phyloP scores from a whole-genome alignment of 2,888 invertebrate species.

The Polymixis lichenea region DNA sequence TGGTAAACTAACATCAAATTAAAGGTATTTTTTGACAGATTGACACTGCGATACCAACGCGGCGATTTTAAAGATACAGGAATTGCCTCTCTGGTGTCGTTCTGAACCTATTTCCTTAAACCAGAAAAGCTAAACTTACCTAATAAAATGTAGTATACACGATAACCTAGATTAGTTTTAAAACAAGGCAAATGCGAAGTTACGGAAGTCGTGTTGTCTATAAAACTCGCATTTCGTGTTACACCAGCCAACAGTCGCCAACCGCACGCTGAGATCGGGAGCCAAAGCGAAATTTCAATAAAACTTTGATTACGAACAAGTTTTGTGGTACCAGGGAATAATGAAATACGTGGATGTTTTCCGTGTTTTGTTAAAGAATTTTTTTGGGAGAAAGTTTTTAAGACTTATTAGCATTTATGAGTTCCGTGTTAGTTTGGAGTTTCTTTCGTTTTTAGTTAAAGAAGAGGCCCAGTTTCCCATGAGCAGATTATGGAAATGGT shows the following conservation, averaged over 20 bases:
- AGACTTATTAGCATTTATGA: slow-evolving; percentile 39
- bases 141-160: slow-evolving; percentile 36
- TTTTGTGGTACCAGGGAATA: slow-evolving; percentile 41
- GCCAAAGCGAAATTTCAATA: slow-evolving; percentile 60
- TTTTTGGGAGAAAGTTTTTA: slow-evolving; percentile 35
- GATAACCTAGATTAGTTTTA: slow-evolving; percentile 56
- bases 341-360: slow-evolving; percentile 57
- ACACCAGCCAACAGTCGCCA: slow-evolving; percentile 44
- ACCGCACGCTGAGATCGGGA: slow-evolving; percentile 51
- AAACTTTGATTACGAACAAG: slow-evolving; percentile 63
- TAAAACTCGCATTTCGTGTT: slow-evolving; percentile 55
- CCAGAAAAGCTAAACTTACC: slow-evolving; percentile 22
- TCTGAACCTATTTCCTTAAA: neutral
- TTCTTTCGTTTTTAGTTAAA: slow-evolving; percentile 19
- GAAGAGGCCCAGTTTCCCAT: neutral
- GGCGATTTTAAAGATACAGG: too few species aligned
- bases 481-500: neutral
- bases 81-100: too few species aligned
- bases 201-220: slow-evolving; percentile 50
- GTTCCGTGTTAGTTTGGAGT: slow-evolving; percentile 7
- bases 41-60: too few species aligned
- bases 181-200: slow-evolving; percentile 51
- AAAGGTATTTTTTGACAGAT: too few species aligned
- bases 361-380: slow-evolving; percentile 25
- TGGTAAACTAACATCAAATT: too few species aligned